Evolutionary conservation across 2,888 invertebrate species (phyloP).

Genomic region (Chrysina gloriosa): DNA sequence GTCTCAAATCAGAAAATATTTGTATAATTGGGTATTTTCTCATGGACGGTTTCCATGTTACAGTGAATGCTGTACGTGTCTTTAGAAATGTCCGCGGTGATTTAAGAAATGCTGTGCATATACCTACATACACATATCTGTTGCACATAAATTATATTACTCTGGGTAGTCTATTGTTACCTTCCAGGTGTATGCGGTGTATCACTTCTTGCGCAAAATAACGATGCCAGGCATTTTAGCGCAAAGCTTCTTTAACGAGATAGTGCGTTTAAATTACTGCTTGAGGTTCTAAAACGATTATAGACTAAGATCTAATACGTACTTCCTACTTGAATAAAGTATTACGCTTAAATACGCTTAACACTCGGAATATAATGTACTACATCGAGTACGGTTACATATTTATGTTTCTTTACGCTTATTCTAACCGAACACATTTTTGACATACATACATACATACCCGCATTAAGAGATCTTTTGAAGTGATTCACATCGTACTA

Average conservation of each 20-base stretch:
- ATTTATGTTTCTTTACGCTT: neutral
- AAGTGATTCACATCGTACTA: neutral
- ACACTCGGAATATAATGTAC: neutral
- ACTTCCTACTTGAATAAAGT: constrained; percentile 23
- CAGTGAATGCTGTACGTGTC: too few species aligned
- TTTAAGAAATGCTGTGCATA: too few species aligned
- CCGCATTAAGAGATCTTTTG: neutral
- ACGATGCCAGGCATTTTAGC: constrained; percentile 1
- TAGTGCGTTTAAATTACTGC: constrained; percentile 13
- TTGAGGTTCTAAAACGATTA: neutral
- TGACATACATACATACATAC: neutral
- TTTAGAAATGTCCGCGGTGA: too few species aligned
- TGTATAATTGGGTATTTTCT: too few species aligned
- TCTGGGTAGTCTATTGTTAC: neutral
- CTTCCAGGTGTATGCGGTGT: neutral
- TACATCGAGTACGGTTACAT: constrained; percentile 9
- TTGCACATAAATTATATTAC: neutral
- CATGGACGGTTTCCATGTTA: too few species aligned
- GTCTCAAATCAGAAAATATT: too few species aligned
- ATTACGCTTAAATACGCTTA: neutral
- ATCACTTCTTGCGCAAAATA: neutral
- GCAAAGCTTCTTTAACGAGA: constrained; percentile 16
- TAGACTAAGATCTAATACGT: constrained; percentile 4
- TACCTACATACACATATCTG: neutral
- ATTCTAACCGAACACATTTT: neutral